Conservation (phyloP, 2,888 invertebrate genomes). For the Bhutanitis thaidina region DNA sequence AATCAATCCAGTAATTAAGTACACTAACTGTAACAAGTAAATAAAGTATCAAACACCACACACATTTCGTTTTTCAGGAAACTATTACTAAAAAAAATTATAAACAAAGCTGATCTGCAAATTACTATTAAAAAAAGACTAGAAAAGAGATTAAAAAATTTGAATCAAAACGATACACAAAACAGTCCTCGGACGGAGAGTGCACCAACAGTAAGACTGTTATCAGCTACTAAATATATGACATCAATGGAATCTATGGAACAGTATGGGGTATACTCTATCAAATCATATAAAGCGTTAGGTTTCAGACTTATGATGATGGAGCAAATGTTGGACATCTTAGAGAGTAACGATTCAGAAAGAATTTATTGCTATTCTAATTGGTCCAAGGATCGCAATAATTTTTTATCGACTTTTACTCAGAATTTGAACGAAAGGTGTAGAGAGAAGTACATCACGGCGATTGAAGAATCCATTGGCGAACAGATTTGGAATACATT, state of each 20-base stretch:
- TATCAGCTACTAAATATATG: conserved; percentile 4
- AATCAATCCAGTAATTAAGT: too few relatives aligned
- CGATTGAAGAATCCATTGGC: conserved; percentile 1
- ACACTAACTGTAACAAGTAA: too few relatives aligned
- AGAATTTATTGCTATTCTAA: neutral
- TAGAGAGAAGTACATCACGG: neutral
- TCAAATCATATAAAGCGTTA: neutral
- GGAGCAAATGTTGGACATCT: conserved; percentile 5
- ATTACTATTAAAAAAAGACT: neutral
- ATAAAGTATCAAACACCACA: too few relatives aligned
- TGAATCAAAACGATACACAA: neutral
- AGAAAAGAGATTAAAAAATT: neutral
- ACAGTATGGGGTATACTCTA: neutral
- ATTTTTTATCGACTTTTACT: neutral
- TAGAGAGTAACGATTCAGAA: neutral
- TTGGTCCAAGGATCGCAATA: neutral
- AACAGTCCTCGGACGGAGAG: neutral
- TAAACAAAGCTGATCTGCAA: neutral
- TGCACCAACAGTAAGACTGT: neutral
- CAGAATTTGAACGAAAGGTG: neutral
- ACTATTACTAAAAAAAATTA: neutral
- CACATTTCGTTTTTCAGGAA: neutral
- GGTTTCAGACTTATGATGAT: conserved; percentile 5
- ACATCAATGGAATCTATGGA: neutral
- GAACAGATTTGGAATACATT: conserved; percentile 4